Evolutionary conservation across 2,888 invertebrate species (phyloP), one percentile per base, ranked within the genome.

Genomic region (Clepsis dumicolana): DNA sequence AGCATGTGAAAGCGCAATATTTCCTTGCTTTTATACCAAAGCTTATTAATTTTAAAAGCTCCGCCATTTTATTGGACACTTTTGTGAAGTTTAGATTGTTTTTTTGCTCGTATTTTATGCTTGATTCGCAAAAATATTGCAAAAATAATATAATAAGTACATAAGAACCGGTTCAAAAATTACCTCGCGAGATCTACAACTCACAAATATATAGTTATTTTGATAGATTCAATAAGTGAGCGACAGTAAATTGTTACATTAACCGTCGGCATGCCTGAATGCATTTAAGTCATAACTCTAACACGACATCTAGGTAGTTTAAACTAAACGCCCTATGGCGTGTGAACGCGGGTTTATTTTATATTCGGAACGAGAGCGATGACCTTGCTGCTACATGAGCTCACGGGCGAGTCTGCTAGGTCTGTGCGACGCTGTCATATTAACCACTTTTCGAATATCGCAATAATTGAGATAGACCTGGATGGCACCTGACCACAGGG

Each of bases 241-340:
- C 16, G 16, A 14, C 44, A 4, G 8, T 44, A 18, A 44, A 44
- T 44, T 5, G 1, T 44, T 7, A 16, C 16, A 44, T 44, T 7
- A 16, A 18, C 8, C 8, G 1, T 8, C 16, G 18, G 5, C 44
- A 8, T 44, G 44, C 44, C 18, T 44, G 16, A 44, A 7, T 8
- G 8, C 18, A 44, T 44, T 5, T 18, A 18, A 2, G 44, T 16
- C 18, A 38, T 38, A n/a, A n/a, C n/a, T 38, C n/a, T 38, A 38
- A n/a, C 38, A n/a, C 38, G 38, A 5, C 38, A n/a, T n/a, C 38
- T 38, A 38, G 38, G 38, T 38, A 38, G 44, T 44, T 44, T 44
- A 18, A 8, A 18, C 44, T 44, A 44, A 44, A 8, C 16, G 44
- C 8, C 18, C 44, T 7, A 16, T 44, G 8, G 44, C 44, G 44